Base-by-base conservation (phyloP, 2,797 vertebrate genomes). In the Sebastes matsubarae region DNA sequence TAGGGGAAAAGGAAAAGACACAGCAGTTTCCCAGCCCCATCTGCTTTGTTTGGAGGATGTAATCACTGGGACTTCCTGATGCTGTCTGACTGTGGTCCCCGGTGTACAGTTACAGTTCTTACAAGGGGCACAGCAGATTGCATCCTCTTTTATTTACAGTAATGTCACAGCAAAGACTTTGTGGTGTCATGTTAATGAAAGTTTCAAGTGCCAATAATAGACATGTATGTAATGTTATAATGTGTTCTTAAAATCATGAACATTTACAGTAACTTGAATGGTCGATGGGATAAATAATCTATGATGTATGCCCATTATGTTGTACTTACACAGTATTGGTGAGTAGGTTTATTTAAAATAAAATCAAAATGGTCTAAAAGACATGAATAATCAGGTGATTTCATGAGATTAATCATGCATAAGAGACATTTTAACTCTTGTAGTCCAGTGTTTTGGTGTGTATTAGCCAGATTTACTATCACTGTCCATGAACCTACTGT, bases 151-250 rank as follows among this genome's bases (percentile, higher is more conserved):
- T 77, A 67, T 79, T 81, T 75, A 82, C 61, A 80, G 64, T 72
- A 84, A 85, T 66, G 86, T 81, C 84, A 90, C 61, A 79, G 79
- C 66, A 86, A 88, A 83, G 89, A 76, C 84, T 46, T 52, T 63
- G 27, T 52, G 34, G 83, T 77, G 24, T 84, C 71, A 18, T 22
- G 32, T 87, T 83, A 74, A 83, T 22, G 57, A 50, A 12, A 16
- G 22, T 58, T 68, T 30, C 57, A 55, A 65, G 46, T 63, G 36
- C 27, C 27, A 83, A 10, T 54, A 81, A 79, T 9, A 80, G 42
- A 69, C 22, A n/a, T 32, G 14, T 60, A 13, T 71, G 36, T 52
- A n/a, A 42, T 42, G 63, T 25, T 65, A 18, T 50, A 18, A 46
- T 38, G 57, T 69, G 27, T 59, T 50, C 22, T 42, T 57, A 24